A percentile compares a stretch with the other conserved stretches of the same genome.
Conservation (phyloP, 92 coral and sea anemone species). For the Plumapathes pennacea region DNA sequence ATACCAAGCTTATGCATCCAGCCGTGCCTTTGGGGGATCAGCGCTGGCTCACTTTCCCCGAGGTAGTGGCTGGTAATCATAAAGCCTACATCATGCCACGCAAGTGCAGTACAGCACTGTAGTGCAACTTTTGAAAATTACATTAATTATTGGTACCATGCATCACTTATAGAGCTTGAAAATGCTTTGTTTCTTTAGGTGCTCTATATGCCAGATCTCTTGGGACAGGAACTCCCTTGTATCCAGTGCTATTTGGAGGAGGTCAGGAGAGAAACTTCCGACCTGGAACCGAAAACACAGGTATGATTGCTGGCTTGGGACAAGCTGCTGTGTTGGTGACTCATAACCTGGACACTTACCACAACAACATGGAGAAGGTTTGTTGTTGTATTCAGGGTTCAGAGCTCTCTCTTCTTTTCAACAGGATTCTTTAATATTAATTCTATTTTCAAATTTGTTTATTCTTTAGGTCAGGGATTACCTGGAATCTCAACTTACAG, state of each 20-base stretch:
- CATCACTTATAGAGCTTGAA: neutral
- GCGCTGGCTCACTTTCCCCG: too few species aligned
- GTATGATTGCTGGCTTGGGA: conserved; percentile 99
- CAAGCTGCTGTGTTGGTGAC: conserved; percentile 85
- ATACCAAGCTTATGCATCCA: too few species aligned
- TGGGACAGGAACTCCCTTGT: conserved; percentile 53
- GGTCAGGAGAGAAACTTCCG: conserved; percentile 93
- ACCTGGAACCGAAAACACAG: conserved; percentile 99
- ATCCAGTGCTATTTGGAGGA: conserved; percentile 94
- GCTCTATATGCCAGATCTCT: conserved; percentile 71
- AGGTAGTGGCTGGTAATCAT: too few species aligned
- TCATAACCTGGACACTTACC: conserved; percentile 71
- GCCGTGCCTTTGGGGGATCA: too few species aligned
- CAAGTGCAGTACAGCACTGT: too few species aligned
- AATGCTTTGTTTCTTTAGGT: conserved; percentile 18
- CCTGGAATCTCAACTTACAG: conserved; percentile 69
- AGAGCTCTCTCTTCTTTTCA: neutral
- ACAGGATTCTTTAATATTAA: neutral
- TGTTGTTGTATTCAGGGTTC: neutral
- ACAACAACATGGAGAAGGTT: conserved; percentile 84
- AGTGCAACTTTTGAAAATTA: too few species aligned
- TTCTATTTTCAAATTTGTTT: neutral
- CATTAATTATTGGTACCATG: neutral
- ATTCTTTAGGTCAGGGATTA: conserved; percentile 76
- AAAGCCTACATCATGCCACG: too few species aligned